Percentiles rank a stretch among this genome's conserved stretches.
Evolutionary conservation across 2,888 invertebrate genomes (phyloP).

Genomic region (Drosophila ezoana): DNA sequence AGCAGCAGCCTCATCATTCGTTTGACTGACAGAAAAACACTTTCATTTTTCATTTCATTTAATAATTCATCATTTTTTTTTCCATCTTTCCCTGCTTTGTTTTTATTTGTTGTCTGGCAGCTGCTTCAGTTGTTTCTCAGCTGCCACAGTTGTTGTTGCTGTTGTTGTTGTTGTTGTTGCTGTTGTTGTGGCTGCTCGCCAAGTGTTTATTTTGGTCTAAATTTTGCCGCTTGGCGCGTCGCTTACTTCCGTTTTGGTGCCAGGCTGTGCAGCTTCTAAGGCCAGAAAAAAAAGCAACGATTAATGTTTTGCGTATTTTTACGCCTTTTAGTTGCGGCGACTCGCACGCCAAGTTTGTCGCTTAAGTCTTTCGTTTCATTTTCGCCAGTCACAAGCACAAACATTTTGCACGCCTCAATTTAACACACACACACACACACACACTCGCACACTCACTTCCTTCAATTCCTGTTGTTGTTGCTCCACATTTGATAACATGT

Average conservation of each 20-base stretch:
- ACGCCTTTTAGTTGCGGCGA: slow-evolving; percentile 61
- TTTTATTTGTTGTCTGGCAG: slow-evolving; percentile 23
- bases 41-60: slow-evolving; percentile 77
- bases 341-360: slow-evolving; percentile 72
- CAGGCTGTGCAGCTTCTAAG: slow-evolving; percentile 61
- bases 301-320: slow-evolving; percentile 59
- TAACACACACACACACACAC: slow-evolving; percentile 26
- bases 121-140: slow-evolving; percentile 54
- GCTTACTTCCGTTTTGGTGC: slow-evolving; percentile 68
- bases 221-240: slow-evolving; percentile 65
- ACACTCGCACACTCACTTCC: slow-evolving; percentile 57
- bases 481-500: slow-evolving; percentile 42
- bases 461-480: slow-evolving; percentile 53
- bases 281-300: slow-evolving; percentile 39
- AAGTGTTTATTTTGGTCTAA: slow-evolving; percentile 70
- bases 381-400: slow-evolving; percentile 47
- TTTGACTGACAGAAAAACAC: slow-evolving; percentile 68
- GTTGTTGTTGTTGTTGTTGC: slow-evolving; percentile 19
- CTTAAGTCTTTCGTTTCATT: slow-evolving; percentile 68
- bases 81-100: slow-evolving; percentile 28
- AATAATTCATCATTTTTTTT: slow-evolving; percentile 70
- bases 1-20: slow-evolving; percentile 41
- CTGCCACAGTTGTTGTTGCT: slow-evolving; percentile 22
- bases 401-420: slow-evolving; percentile 51
- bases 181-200: slow-evolving; percentile 31